These are phyloP conservation scores for Austrolebias charrua DNA, from an alignment of 2,797 vertebrate species.

Conservation along the genomic window DNA sequence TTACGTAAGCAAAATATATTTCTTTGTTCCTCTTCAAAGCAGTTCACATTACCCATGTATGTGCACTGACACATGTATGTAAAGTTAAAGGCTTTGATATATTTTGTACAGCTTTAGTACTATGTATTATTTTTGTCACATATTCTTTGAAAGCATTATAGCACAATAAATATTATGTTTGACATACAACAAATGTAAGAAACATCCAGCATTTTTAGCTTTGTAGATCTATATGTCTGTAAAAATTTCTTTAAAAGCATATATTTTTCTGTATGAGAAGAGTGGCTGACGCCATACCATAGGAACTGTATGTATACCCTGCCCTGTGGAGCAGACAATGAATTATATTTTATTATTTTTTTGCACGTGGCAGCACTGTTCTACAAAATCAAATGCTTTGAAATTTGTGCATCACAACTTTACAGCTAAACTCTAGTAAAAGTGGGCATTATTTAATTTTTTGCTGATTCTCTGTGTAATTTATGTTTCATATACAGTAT, in stretches of 20 bases:
- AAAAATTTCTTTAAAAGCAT: slow-evolving; percentile 73
- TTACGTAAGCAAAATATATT: slow-evolving; percentile 17
- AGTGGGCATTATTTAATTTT: slow-evolving; percentile 46
- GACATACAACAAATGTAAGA: slow-evolving; percentile 69
- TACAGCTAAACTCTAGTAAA: slow-evolving; percentile 50
- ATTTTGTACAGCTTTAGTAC: slow-evolving; percentile 83
- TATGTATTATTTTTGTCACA: slow-evolving; percentile 80
- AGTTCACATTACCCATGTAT: slow-evolving; percentile 54
- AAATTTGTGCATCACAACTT: slow-evolving; percentile 61
- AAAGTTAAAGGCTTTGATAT: slow-evolving; percentile 71
- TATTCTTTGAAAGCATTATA: slow-evolving; percentile 78
- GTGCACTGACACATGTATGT: slow-evolving; percentile 53
- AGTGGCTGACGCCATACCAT: slow-evolving; percentile 84
- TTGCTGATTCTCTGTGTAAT: slow-evolving; percentile 42
- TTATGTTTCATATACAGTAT: slow-evolving; percentile 59
- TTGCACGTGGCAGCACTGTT: slow-evolving; percentile 79
- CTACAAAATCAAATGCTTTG: slow-evolving; percentile 65
- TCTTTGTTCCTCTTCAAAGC: slow-evolving; percentile 11
- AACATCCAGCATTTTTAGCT: slow-evolving; percentile 68
- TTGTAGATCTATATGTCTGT: slow-evolving; percentile 81
- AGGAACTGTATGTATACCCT: slow-evolving; percentile 83
- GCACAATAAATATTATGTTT: slow-evolving; percentile 75
- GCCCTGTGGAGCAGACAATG: slow-evolving; percentile 86
- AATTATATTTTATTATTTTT: slow-evolving; percentile 75
- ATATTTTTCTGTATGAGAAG: slow-evolving; percentile 77